Base-by-base conservation (phyloP, 2,797 vertebrate genomes). In the Microctenopoma stevenorrisi region DNA sequence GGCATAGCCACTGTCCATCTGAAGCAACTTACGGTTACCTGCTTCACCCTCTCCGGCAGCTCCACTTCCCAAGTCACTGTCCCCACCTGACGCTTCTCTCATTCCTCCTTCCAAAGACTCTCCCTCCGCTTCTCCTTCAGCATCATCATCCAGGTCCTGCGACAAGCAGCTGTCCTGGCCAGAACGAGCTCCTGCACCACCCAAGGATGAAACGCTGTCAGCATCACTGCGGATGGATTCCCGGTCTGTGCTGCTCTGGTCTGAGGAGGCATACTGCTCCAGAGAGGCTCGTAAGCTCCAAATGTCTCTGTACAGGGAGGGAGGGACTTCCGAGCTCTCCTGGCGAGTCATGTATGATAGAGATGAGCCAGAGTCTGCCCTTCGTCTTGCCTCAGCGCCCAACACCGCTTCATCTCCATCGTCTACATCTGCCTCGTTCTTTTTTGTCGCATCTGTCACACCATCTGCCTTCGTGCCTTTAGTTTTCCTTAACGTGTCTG, bases 1-100 rank as follows among this genome's bases (percentile, higher is more conserved):
- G 59, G 96, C 95, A 0, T 99, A 99, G 56, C 98, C 98, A 0
- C 98, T 99, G 93, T 99, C 98, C 98, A 98, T 99, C 91, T 99
- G 98, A 65, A 98, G 92, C 72, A 99, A 95, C 81, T 98, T 97
- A 3, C 98, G 94, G 0, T 94, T 94, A 35, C 94, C 94, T 0
- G 92, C 78, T 40, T 96, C 96, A 1, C 90, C 84, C 0, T 96
- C 95, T 75, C 82, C 90, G 42, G 75, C 86, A 12, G 64, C 89
- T 58, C 51, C 94, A 28, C 61, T 64, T 67, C 69, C 93, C 72
- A 47, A 42, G 26, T 86, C 87, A 9, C 51, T 70, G 37, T 86
- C 77, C 14, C 76, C 82, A 77, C 91, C 18, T 70, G 48, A 68
- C 59, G 90, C 70, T 55, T 81, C 88, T 78, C 81, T 85, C 50